phyloP scores from a whole-genome alignment of 2,888 invertebrate genomes.

The Coleophora deauratella region DNA sequence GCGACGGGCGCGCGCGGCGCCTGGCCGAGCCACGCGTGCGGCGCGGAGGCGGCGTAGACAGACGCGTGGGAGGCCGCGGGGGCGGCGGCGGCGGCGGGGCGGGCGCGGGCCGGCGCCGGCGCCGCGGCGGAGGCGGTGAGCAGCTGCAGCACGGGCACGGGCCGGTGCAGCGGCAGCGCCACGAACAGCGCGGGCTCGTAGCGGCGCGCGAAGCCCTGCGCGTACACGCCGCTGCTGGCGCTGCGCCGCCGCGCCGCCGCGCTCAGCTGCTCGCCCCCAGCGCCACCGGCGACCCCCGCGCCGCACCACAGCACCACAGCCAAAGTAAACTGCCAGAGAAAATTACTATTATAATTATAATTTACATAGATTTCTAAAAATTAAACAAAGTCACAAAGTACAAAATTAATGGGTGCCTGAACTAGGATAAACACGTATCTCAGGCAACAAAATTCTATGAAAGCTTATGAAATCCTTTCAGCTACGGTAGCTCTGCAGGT shows the following conservation, averaged over 20 bases:
- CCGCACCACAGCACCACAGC: constrained; percentile 12
- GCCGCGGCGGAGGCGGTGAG: not conserved
- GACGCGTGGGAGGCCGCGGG: too few relatives aligned
- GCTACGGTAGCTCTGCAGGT: too few relatives aligned
- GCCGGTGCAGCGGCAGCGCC: constrained; percentile 15
- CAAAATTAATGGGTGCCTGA: too few relatives aligned
- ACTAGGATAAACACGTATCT: too few relatives aligned
- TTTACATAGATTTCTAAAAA: constrained; percentile 41
- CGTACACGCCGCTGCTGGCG: constrained; percentile 13
- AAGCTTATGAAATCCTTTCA: too few relatives aligned
- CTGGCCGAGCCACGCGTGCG: not conserved
- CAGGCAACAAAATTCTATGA: too few relatives aligned
- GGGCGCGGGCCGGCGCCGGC: too few relatives aligned
- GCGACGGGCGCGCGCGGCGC: too few relatives aligned
- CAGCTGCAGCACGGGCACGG: not conserved
- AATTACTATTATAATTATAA: too few relatives aligned
- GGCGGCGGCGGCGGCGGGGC: too few relatives aligned
- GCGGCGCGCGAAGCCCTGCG: constrained; percentile 17
- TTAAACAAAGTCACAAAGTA: not conserved
- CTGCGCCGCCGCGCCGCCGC: constrained; percentile 13
- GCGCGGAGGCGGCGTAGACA: not conserved
- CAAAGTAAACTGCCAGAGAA: constrained; percentile 40
- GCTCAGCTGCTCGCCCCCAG: too few relatives aligned
- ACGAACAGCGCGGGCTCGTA: constrained; percentile 19
- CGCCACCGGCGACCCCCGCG: constrained; percentile 13